A percentile compares a stretch with the other conserved stretches of the same genome.
Evolutionary conservation across 1,140 invertebrate species (phyloP).

Genomic region (Drosophila busckii): DNA sequence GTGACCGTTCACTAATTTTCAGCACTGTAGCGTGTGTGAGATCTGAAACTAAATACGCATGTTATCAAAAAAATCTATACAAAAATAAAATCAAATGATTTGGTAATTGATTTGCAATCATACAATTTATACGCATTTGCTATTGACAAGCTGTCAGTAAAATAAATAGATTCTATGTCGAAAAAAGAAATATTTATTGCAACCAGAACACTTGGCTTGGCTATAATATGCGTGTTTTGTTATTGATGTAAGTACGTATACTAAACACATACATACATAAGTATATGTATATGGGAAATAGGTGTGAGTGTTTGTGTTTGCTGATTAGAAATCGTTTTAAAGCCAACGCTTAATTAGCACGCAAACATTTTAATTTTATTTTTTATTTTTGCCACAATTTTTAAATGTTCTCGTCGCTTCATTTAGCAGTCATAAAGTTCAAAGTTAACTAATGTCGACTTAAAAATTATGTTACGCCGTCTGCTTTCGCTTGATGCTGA

Average conservation of each 20-base stretch:
- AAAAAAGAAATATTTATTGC: slow-evolving; percentile 37
- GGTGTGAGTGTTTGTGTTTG: slow-evolving; percentile 19
- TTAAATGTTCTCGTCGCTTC: too few species aligned
- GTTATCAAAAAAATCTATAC: neutral
- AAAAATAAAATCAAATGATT: slow-evolving; percentile 64
- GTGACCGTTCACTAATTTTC: slow-evolving; percentile 57
- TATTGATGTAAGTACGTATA: too few species aligned
- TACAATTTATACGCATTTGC: slow-evolving; percentile 62
- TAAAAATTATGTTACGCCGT: too few species aligned
- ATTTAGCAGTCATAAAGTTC: too few species aligned
- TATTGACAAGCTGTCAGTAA: slow-evolving; percentile 62
- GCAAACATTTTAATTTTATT: slow-evolving; percentile 14
- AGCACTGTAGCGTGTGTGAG: slow-evolving; percentile 61
- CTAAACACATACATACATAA: too few species aligned
- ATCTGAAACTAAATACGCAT: slow-evolving; percentile 32
- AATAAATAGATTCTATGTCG: slow-evolving; percentile 49
- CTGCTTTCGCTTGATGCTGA: slow-evolving; percentile 41
- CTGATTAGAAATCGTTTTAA: too few species aligned
- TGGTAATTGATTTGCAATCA: slow-evolving; percentile 66
- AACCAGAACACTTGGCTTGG: slow-evolving; percentile 17
- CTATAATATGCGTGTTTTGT: too few species aligned
- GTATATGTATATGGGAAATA: too few species aligned
- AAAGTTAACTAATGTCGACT: too few species aligned
- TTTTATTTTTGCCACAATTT: slow-evolving; percentile 23
- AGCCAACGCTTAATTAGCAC: slow-evolving; percentile 24